Conservation (phyloP, 2,113 vertebrate species). For the Heterocephalus glaber region DNA sequence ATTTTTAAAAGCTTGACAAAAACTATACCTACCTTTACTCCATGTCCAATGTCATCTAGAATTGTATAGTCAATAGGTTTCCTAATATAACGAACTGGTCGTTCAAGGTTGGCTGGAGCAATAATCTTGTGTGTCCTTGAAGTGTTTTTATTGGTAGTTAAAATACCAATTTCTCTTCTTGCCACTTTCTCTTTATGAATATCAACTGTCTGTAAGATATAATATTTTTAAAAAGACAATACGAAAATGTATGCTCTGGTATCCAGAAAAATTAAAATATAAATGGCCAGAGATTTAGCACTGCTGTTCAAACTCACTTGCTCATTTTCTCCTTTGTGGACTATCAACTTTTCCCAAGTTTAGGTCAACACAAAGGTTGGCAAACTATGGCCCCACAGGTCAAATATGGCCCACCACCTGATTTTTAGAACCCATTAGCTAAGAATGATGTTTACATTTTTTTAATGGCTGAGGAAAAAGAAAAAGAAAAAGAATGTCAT, state of each 20-base stretch:
- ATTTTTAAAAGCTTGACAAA: conserved; percentile 69
- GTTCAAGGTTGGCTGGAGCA: conserved; percentile 97
- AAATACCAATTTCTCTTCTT: conserved; percentile 98
- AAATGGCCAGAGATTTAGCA: conserved; percentile 49
- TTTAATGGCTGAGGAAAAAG: conserved; percentile 12
- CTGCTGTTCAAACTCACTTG: background rate
- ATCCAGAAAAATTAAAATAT: conserved; percentile 42
- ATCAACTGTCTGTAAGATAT: conserved; percentile 95
- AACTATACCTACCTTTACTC: conserved; percentile 94
- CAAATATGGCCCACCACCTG: background rate
- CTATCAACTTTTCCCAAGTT: conserved; percentile 30
- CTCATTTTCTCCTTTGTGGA: conserved; percentile 43
- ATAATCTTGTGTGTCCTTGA: conserved; percentile 99
- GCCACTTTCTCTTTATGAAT: conserved; percentile 99
- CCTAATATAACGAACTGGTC: conserved; percentile 99
- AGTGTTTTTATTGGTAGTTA: conserved; percentile 99
- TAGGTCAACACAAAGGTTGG: conserved; percentile 4
- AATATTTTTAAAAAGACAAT: conserved; percentile 71
- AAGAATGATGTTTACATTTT: background rate
- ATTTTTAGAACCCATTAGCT: background rate
- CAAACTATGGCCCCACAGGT: background rate
- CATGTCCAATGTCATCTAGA: conserved; percentile 99
- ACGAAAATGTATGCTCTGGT: conserved; percentile 59
- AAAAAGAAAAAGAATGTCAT: background rate
- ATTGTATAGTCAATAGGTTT: conserved; percentile 98